These are phyloP conservation scores for Cloeon dipterum DNA, from an alignment of 2,888 invertebrate genomes.

Conservation along the genomic window DNA sequence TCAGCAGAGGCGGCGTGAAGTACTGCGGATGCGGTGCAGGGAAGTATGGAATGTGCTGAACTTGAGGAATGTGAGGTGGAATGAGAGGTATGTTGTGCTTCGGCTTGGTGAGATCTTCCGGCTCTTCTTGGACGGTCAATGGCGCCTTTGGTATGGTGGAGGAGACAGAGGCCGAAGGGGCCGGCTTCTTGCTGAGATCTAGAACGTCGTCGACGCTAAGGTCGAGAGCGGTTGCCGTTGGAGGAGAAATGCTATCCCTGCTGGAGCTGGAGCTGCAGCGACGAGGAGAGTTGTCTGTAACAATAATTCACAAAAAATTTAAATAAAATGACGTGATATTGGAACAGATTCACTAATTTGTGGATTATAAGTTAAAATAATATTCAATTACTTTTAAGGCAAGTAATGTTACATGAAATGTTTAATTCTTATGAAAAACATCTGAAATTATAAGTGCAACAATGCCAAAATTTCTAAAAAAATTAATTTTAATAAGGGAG, in stretches of 20 bases:
- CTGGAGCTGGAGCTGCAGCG: not conserved
- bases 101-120: slow-evolving; percentile 9
- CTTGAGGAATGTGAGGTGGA: not conserved
- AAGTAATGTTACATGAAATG: no score
- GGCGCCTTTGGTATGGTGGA: not conserved
- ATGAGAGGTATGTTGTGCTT: slow-evolving; percentile 2
- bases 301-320: no score
- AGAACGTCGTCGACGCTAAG: slow-evolving; percentile 57
- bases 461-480: no score
- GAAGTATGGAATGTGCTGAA: slow-evolving; percentile 2
- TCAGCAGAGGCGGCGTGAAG: slow-evolving; percentile 5
- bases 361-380: no score
- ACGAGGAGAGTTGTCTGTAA: not conserved
- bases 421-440: no score
- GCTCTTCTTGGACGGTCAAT: slow-evolving; percentile 4
- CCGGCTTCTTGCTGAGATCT: slow-evolving; percentile 56
- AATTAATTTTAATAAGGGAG: no score
- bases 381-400: no score
- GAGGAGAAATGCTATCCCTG: not conserved
- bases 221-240: slow-evolving; percentile 36
- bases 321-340: no score
- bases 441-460: no score
- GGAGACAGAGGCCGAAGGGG: not conserved
- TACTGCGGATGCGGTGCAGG: slow-evolving; percentile 1
- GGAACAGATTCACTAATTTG: no score